Evolutionary conservation across 2,888 invertebrate species (phyloP).

Genomic region (Drosophila mercatorum): DNA sequence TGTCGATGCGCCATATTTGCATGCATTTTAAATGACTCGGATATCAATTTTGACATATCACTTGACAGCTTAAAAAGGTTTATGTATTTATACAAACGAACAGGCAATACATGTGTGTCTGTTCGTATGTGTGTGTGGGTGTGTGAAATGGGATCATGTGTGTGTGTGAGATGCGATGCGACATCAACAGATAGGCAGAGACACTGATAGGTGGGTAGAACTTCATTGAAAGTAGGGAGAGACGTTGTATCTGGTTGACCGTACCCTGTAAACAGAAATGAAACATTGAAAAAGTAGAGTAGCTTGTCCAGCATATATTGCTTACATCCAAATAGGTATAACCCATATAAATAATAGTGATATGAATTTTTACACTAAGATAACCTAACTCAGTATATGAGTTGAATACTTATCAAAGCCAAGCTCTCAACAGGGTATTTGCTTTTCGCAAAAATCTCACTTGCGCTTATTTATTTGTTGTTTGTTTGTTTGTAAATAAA

Average conservation of each 20-base stretch:
- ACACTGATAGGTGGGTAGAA: neutral
- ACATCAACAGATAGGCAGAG: neutral
- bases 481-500: constrained; percentile 57
- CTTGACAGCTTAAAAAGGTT: constrained; percentile 82
- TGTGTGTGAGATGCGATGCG: neutral
- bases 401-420: no score
- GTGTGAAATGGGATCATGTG: constrained; percentile 16
- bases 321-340: no score
- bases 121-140: constrained; percentile 17
- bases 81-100: constrained; percentile 77
- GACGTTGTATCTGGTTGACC: neutral
- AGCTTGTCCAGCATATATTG: no score
- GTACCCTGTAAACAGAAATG: constrained; percentile 11
- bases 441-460: neutral
- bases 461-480: constrained; percentile 28
- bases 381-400: no score
- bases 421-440: constrained; percentile 12
- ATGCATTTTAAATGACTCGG: constrained; percentile 81
- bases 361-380: no score
- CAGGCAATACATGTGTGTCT: constrained; percentile 31
- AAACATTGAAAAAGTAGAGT: no score
- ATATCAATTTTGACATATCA: constrained; percentile 81
- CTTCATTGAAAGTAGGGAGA: neutral
- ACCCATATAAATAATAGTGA: no score
- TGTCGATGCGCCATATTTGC: constrained; percentile 73